Conservation (phyloP, 1,140 invertebrate genomes). For the Mesaphorura yosii region DNA sequence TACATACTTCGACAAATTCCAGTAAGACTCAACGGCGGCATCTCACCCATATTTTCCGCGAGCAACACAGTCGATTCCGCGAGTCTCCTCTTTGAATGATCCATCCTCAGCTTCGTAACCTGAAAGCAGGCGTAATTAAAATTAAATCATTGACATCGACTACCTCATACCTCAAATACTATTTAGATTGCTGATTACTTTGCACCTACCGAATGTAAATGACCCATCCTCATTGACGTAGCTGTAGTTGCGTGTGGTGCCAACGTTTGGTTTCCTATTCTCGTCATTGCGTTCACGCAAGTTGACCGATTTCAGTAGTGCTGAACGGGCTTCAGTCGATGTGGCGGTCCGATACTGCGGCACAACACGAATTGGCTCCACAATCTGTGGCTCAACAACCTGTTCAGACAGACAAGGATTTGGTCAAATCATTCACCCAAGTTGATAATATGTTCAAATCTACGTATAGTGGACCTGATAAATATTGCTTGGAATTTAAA, state of each 20-base stretch:
- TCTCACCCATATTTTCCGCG: slow-evolving; percentile 65
- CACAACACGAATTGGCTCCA: slow-evolving; percentile 27
- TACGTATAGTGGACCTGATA: too few relatives aligned
- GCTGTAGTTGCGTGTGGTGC: slow-evolving; percentile 29
- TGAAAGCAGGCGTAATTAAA: slow-evolving; percentile 7
- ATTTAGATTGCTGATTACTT: too few relatives aligned
- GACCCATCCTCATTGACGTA: slow-evolving; percentile 26
- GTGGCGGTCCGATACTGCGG: slow-evolving; percentile 26
- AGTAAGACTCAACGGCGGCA: too few relatives aligned
- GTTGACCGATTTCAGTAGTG: slow-evolving; percentile 24
- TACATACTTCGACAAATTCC: too few relatives aligned
- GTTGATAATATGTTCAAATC: too few relatives aligned
- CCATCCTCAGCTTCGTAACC: slow-evolving; percentile 77
- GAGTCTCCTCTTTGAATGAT: slow-evolving; percentile 77
- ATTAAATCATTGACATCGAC: background rate
- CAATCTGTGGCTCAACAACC: slow-evolving; percentile 22
- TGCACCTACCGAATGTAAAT: slow-evolving; percentile 25
- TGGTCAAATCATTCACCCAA: too few relatives aligned
- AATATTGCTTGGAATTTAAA: too few relatives aligned
- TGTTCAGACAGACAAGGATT: too few relatives aligned
- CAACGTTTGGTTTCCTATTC: slow-evolving; percentile 14
- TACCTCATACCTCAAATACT: slow-evolving; percentile 13
- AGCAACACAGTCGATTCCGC: slow-evolving; percentile 73
- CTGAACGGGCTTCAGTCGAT: slow-evolving; percentile 9
- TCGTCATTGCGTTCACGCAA: slow-evolving; percentile 16